Evolutionary conservation across 2,797 vertebrate genomes (phyloP), one percentile per base, ranked within the genome.

Genomic region (Naso thynnoides): DNA sequence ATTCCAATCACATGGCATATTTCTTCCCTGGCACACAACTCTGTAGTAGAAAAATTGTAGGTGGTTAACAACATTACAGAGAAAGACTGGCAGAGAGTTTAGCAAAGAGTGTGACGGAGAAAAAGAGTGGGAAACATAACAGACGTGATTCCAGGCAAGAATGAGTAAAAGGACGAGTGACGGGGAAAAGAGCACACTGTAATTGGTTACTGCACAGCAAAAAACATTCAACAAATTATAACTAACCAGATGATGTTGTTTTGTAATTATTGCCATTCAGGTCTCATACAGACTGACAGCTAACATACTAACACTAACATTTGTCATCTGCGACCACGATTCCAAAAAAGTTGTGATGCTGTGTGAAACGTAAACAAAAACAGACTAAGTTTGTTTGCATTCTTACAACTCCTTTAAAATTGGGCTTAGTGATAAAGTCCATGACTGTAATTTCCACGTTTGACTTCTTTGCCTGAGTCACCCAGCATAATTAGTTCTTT

Each of bases 101-200:
- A 48, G n/a, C 54, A 29, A n/a, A n/a, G 63, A 27, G 14, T 42
- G 42, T 60, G 66, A 65, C 13, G 16, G 27, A 45, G 44, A 14
- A 54, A 67, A 45, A 31, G 19, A 6, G 14, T 24, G 21, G 29
- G 42, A 16, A 21, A 55, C 19, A 18, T 44, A 55, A 61, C 53
- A 59, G 65, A 10, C 67, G 56, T 69, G 76, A 73, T 76, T 70
- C 21, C 49, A 76, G 52, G 65, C 60, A 79, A 50, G 49, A 73
- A 72, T 67, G 29, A 78, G 49, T 56, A 26, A 48, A 70, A 58
- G 36, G 57, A 62, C 60, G 66, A 58, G 21, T 54, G 69, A 65
- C 47, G 18, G 56, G 60, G 49, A 36, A 36, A 36, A 9, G 33
- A 36, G 56, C 50, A 29, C 16, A 29, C 48, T 45, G 41, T 52